Evolutionary conservation across 2,797 vertebrate genomes (phyloP).

Genomic region (Triplophysa yarkandensis): DNA sequence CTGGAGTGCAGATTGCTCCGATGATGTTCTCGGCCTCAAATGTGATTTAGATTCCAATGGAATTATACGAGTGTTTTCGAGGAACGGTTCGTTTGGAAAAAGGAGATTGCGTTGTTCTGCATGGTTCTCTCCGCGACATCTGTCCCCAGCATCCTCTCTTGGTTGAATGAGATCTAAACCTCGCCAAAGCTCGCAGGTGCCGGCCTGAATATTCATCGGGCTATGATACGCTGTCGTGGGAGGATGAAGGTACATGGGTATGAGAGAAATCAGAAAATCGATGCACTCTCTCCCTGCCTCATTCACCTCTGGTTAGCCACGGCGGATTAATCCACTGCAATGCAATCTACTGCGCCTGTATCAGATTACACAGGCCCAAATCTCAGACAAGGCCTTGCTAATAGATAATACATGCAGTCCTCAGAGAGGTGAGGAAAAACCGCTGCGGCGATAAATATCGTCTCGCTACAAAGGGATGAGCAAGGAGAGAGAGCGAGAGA

Average conservation of each 20-base stretch:
- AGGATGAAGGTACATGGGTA: conserved; percentile 41
- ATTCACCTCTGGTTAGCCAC: conserved; percentile 63
- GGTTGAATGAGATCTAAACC: conserved; percentile 32
- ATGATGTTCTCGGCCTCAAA: neutral
- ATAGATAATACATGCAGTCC: conserved; percentile 66
- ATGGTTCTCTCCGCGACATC: conserved; percentile 2
- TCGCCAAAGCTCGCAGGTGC: conserved; percentile 42
- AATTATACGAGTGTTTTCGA: conserved; percentile 10
- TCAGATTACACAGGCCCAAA: conserved; percentile 69
- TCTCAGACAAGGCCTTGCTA: conserved; percentile 67
- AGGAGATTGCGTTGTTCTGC: conserved; percentile 11
- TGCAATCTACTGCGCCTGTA: conserved; percentile 64
- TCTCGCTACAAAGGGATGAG: conserved; percentile 33
- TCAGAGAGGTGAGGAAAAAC: conserved; percentile 42
- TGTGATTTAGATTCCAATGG: conserved; percentile 23
- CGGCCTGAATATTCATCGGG: conserved; percentile 54
- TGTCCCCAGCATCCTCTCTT: conserved; percentile 30
- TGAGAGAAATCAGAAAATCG: conserved; percentile 55
- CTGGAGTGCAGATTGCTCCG: conserved; percentile 24
- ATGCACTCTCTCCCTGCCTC: conserved; percentile 49
- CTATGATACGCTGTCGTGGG: conserved; percentile 7
- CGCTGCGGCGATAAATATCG: conserved; percentile 49
- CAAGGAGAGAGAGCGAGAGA: conserved; percentile 4
- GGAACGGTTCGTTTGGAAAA: neutral
- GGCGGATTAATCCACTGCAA: conserved; percentile 70